Conservation (phyloP, 1,140 invertebrate genomes). For the Orussus abietinus region DNA sequence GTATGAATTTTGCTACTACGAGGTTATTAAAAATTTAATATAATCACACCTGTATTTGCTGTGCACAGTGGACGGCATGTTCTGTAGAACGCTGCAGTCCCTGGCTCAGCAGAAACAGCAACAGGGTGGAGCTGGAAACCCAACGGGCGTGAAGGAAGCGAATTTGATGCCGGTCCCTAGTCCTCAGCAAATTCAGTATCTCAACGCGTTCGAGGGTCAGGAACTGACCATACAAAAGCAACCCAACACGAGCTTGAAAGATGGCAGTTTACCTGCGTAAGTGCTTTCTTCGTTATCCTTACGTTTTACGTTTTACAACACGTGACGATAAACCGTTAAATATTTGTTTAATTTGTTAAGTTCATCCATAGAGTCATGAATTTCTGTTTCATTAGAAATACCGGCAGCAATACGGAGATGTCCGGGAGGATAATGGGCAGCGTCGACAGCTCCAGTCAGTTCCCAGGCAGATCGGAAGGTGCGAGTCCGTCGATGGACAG, state of each 20-base stretch:
- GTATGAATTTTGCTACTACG: no score
- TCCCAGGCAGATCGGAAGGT: constrained; percentile 38
- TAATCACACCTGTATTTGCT: no score
- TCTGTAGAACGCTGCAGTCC: constrained; percentile 74
- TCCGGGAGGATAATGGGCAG: constrained; percentile 39
- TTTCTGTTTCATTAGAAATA: constrained; percentile 29
- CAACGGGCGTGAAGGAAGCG: constrained; percentile 67
- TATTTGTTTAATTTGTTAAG: background rate
- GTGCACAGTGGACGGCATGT: constrained; percentile 68
- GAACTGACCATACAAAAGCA: constrained; percentile 96
- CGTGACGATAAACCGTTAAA: constrained; percentile 4
- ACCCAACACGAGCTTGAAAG: constrained; percentile 86
- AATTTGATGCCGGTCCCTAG: constrained; percentile 95
- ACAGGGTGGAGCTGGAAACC: constrained; percentile 43
- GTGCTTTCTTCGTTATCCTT: constrained; percentile 33
- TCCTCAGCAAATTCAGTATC: constrained; percentile 92
- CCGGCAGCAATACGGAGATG: constrained; percentile 37
- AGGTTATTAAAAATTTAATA: no score
- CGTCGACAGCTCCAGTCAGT: constrained; percentile 42
- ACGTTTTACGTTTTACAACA: constrained; percentile 12
- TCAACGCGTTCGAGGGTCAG: constrained; percentile 93
- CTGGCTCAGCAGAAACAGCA: constrained; percentile 73
- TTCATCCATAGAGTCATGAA: constrained; percentile 1
- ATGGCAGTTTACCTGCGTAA: constrained; percentile 61
- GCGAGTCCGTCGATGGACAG: constrained; percentile 50